Evolutionary conservation across 1,140 invertebrate species (phyloP).

Genomic region (Drosophila ficusphila): DNA sequence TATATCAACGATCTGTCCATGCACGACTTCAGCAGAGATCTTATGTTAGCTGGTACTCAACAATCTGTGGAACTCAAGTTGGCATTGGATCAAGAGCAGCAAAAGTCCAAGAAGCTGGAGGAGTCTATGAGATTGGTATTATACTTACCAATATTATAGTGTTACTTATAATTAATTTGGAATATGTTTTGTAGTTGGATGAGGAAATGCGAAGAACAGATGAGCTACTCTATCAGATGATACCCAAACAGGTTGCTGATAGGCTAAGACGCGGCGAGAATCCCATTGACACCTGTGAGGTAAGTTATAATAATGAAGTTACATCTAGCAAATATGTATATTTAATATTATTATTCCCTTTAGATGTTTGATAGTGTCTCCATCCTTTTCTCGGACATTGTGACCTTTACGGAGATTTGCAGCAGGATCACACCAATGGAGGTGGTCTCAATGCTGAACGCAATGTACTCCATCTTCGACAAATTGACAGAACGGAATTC

Average conservation of each 20-base stretch:
- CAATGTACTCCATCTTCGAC: conserved; percentile 97
- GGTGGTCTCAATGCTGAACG: conserved; percentile 98
- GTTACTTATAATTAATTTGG: no score
- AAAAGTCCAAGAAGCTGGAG: conserved; percentile 98
- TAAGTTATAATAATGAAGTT: conserved; percentile 84
- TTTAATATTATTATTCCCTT: not conserved
- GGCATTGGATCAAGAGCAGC: conserved; percentile 97
- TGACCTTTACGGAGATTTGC: conserved; percentile 98
- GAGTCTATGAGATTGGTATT: conserved; percentile 92
- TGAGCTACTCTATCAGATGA: conserved; percentile 98
- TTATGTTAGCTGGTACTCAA: conserved; percentile 98
- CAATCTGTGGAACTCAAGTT: conserved; percentile 98
- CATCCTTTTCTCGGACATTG: conserved; percentile 98
- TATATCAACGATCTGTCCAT: conserved; percentile 99
- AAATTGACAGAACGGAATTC: conserved; percentile 95
- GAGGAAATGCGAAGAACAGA: conserved; percentile 98
- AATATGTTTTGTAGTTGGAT: conserved; percentile 89
- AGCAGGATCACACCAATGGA: conserved; percentile 97
- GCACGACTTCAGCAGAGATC: conserved; percentile 98
- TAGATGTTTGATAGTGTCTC: conserved; percentile 97
- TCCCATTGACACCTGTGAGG: conserved; percentile 97
- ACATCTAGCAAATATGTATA: not conserved
- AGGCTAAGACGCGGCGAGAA: conserved; percentile 95
- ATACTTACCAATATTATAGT: no score
- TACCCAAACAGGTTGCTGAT: conserved; percentile 98